A percentile compares a stretch with the other conserved stretches of the same genome.
Conservation (phyloP, 2,888 invertebrate species). For the Ephialtes manifestator region DNA sequence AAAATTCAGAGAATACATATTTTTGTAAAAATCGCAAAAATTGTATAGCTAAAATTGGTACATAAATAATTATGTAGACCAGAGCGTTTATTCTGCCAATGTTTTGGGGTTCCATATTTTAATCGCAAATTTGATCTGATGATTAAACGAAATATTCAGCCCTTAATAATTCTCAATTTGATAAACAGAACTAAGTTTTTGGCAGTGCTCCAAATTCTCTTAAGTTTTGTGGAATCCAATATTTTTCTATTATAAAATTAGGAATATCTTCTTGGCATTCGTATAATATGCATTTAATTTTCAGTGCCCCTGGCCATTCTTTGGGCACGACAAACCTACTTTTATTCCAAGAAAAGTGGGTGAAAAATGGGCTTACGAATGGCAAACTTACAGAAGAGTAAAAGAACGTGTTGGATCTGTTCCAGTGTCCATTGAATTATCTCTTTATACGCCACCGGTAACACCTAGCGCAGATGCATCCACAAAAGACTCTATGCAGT, state of each 20-base stretch:
- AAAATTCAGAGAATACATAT: too few species aligned
- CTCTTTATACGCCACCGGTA: conserved; percentile 75
- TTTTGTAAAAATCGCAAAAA: too few species aligned
- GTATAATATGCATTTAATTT: conserved; percentile 15
- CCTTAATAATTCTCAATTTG: too few species aligned
- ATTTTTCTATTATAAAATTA: neutral
- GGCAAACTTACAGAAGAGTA: conserved; percentile 65
- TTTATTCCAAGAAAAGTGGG: conserved; percentile 61
- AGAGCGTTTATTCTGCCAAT: too few species aligned
- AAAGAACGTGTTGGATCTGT: conserved; percentile 58
- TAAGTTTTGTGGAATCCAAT: too few species aligned
- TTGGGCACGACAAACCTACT: conserved; percentile 64
- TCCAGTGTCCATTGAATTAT: conserved; percentile 70
- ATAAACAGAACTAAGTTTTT: too few species aligned
- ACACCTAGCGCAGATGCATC: conserved; percentile 71
- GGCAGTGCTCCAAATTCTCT: too few species aligned
- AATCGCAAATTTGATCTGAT: too few species aligned
- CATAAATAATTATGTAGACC: too few species aligned
- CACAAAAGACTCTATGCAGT: conserved; percentile 62
- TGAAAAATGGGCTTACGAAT: conserved; percentile 56
- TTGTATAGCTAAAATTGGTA: too few species aligned
- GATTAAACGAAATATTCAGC: too few species aligned
- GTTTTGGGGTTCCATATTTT: too few species aligned
- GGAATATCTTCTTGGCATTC: neutral
- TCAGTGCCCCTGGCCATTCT: conserved; percentile 71